Evolutionary conservation across 1,140 invertebrate species (phyloP).

Genomic region (Penaeus indicus): DNA sequence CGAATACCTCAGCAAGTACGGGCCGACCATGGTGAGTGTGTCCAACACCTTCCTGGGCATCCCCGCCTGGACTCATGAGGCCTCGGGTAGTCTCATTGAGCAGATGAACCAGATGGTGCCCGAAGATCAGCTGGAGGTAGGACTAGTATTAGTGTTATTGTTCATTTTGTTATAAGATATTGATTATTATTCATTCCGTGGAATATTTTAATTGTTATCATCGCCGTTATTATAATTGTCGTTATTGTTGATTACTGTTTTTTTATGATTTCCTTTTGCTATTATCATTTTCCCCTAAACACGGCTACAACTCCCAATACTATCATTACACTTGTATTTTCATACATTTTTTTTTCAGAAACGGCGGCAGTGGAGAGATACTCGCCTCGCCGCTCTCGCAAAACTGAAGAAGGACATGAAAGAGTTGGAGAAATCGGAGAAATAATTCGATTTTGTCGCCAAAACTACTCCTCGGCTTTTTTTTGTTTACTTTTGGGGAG

Average conservation of each 20-base stretch:
- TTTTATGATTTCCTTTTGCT: no score
- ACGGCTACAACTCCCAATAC: no score
- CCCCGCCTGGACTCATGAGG: not conserved
- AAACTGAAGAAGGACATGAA: conserved; percentile 41
- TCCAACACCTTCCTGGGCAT: not conserved
- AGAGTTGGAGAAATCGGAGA: not conserved
- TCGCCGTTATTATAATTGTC: no score
- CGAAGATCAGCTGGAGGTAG: conserved; percentile 8
- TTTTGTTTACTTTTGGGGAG: no score
- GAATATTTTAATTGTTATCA: no score
- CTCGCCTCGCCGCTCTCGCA: conserved; percentile 15
- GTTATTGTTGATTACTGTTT: no score
- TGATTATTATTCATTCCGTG: not conserved
- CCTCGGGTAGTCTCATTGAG: not conserved
- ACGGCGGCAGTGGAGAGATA: conserved; percentile 21
- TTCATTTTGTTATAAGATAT: not conserved
- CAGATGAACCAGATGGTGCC: conserved; percentile 35
- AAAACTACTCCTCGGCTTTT: not conserved
- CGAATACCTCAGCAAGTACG: conserved; percentile 25
- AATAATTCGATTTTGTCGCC: not conserved
- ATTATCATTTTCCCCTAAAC: no score
- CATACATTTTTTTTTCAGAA: not conserved
- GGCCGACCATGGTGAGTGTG: not conserved
- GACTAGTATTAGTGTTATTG: not conserved
- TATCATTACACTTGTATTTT: not conserved